Evolutionary conservation across 2,113 vertebrate genomes (phyloP), one percentile per base, ranked within the genome.

Genomic region (Aldabrachelys gigantea): DNA sequence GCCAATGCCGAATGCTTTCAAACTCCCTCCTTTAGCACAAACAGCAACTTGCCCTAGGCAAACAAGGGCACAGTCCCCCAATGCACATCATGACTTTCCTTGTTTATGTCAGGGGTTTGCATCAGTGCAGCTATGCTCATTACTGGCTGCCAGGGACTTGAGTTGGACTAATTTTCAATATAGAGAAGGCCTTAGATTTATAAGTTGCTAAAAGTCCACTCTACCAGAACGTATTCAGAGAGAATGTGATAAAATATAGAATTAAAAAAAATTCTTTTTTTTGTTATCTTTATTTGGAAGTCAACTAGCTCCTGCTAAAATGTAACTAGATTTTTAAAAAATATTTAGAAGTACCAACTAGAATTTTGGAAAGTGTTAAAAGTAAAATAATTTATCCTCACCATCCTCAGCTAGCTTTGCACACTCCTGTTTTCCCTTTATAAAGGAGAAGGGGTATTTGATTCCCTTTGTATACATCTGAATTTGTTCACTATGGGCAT

Each of bases 361-460:
- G 89, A 89, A n/a, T 59, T 92, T 87, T 84, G 27, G 2, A 1
- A 94, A 62, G 14, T 35, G 35, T 69, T 69, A 35, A 35, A 65
- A 35, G 59, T 65, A 17, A 65, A 65, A 62, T 59, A 38, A 92
- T 94, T 35, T 1, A 27, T 19, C 25, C 56, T 82, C 89, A 92
- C 53, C 19, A 56, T 21, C 85, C 24, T 27, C 75, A 92, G 78
- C 2, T 2, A 82, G 89, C 53, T 72, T 84, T 1, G 0, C 89
- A 84, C 22, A 24, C 54, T 89, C 44, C 59, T 84, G 21, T 89
- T 89, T 72, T 62, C 62, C 57, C 78, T 14, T 87, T 35, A 13
- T 17, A 13, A 86, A 52, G 38, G 86, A 88, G 56, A 95, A 95
- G 89, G 59, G 85, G 82, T 50, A 93, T 95, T 89, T 87, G 82